Percentiles rank a stretch among this genome's conserved stretches.
phyloP scores from a whole-genome alignment of 2,797 vertebrate genomes.

The Pseudomugil gertrudae region DNA sequence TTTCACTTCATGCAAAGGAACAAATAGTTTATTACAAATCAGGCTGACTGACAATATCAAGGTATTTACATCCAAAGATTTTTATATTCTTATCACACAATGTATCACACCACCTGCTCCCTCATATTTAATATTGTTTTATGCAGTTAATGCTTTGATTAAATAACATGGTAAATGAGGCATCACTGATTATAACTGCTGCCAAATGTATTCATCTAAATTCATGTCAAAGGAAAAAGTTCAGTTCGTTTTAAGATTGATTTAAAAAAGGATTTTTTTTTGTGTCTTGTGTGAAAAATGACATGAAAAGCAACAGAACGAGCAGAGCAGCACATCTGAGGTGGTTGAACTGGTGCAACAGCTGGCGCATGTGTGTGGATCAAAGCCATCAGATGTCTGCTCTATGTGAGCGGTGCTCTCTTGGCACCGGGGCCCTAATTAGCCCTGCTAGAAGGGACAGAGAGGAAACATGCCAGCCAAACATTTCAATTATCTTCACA shows the following conservation, averaged over 20 bases:
- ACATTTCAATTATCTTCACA: constrained; percentile 77
- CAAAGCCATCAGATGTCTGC: constrained; percentile 76
- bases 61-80: neutral
- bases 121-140: constrained; percentile 25
- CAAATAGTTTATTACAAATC: neutral
- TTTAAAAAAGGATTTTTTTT: constrained; percentile 5
- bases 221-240: constrained; percentile 4
- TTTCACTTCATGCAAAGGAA: neutral
- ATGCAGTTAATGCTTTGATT: constrained; percentile 17
- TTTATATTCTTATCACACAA: constrained; percentile 6
- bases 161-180: constrained; percentile 49
- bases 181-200: constrained; percentile 16
- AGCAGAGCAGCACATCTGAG: constrained; percentile 30
- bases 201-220: constrained; percentile 31
- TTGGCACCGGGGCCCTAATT: constrained; percentile 74
- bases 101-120: constrained; percentile 4
- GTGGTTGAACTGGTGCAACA: constrained; percentile 70
- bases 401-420: constrained; percentile 67
- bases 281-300: constrained; percentile 23
- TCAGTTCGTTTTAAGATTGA: constrained; percentile 3
- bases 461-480: constrained; percentile 73
- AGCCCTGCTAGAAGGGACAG: constrained; percentile 71
- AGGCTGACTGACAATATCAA: neutral
- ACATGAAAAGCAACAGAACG: constrained; percentile 32
- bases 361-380: constrained; percentile 72